These are phyloP conservation scores for Drosophila dives DNA, from an alignment of 2,888 invertebrate species.

Conservation along the genomic window DNA sequence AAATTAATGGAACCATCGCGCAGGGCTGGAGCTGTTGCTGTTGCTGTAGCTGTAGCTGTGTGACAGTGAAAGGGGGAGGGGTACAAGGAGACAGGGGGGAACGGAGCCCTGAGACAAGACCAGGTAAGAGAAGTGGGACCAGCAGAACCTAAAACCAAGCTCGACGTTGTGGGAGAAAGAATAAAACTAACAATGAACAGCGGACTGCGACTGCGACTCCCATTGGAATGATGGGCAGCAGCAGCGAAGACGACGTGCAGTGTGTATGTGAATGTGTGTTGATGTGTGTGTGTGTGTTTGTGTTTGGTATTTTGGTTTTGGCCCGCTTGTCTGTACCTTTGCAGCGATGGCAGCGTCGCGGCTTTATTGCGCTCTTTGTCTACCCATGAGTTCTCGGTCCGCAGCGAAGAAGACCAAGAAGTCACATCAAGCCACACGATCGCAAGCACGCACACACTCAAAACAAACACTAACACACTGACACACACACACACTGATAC, in stretches of 20 bases:
- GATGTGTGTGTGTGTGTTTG: slow-evolving; percentile 15
- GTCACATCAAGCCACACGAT: slow-evolving; percentile 54
- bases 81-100: neutral
- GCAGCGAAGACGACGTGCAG: slow-evolving; percentile 49
- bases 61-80: neutral
- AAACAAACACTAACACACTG: slow-evolving; percentile 8
- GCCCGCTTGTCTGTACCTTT: slow-evolving; percentile 73
- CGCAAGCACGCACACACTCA: slow-evolving; percentile 38
- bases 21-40: slow-evolving; percentile 44
- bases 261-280: slow-evolving; percentile 3
- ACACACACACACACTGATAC: slow-evolving; percentile 5
- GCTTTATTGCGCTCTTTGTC: slow-evolving; percentile 76
- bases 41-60: neutral
- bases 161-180: slow-evolving; percentile 76
- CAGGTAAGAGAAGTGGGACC: slow-evolving; percentile 61
- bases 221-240: slow-evolving; percentile 67
- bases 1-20: slow-evolving; percentile 74
- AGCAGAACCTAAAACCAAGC: slow-evolving; percentile 63
- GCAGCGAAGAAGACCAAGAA: slow-evolving; percentile 47
- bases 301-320: slow-evolving; percentile 63
- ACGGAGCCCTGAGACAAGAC: slow-evolving; percentile 43
- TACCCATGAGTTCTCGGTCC: slow-evolving; percentile 49
- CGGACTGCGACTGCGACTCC: slow-evolving; percentile 64
- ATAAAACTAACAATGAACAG: slow-evolving; percentile 77
- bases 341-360: slow-evolving; percentile 46